These are phyloP conservation scores for Xenopus tropicalis DNA, from an alignment of 2,113 vertebrate species.

Conservation along the genomic window UCB_Xtro_10.0 CM004443.2:100437001-100437500, in stretches of 20 bases:
- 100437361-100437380: conserved; percentile 86
- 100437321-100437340: conserved; percentile 88
- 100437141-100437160: not conserved
- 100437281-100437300: conserved; percentile 87
- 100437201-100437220: conserved; percentile 74
- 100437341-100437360: conserved; percentile 77
- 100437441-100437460: too few species aligned
- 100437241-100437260: conserved; percentile 60
- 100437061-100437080: conserved; percentile 72
- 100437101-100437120: conserved; percentile 69
- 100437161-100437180: too few species aligned
- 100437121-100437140: not conserved
- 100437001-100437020: too few species aligned
- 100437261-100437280: conserved; percentile 71
- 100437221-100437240: conserved; percentile 74
- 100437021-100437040: conserved; percentile 37
- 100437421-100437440: too few species aligned
- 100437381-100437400: not conserved
- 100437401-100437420: not conserved
- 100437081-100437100: conserved; percentile 78
- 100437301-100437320: conserved; percentile 73
- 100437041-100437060: conserved; percentile 84
- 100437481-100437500: too few species aligned
- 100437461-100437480: too few species aligned
- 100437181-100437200: not conserved